A percentile compares a stretch with the other conserved stretches of the same genome.
Conservation (phyloP, 2,797 vertebrate species). For the Pseudochirops cupreus region DNA sequence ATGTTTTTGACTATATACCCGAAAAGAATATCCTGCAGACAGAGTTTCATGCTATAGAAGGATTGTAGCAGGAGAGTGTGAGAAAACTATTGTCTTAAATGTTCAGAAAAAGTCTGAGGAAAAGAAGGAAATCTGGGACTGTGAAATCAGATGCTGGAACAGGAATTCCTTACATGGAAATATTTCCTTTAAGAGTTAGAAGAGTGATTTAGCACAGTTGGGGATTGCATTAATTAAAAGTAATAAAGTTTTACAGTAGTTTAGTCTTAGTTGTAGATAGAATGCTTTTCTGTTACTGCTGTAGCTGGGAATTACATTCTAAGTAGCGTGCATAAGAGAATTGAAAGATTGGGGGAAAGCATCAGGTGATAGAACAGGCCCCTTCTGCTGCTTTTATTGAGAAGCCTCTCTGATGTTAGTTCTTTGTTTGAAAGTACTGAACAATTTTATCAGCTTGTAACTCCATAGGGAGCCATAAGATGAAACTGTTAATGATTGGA, state of each 20-base stretch:
- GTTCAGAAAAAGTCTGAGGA: neutral
- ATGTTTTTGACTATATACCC: neutral
- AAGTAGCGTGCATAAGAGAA: neutral
- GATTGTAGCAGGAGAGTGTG: neutral
- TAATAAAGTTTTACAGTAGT: neutral
- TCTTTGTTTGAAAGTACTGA: constrained; percentile 19
- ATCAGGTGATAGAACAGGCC: neutral
- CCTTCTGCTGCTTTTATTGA: accelerated
- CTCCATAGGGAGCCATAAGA: constrained; percentile 17
- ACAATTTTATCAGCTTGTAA: constrained; percentile 42
- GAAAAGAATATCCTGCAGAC: neutral
- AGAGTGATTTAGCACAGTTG: neutral
- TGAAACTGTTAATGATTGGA: constrained; percentile 48
- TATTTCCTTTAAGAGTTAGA: constrained; percentile 22
- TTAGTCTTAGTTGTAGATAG: neutral
- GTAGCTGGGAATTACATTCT: neutral
- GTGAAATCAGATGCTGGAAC: neutral
- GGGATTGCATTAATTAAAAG: neutral
- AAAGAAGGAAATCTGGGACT: neutral
- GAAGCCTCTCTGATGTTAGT: neutral
- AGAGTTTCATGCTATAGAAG: neutral
- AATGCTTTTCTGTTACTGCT: constrained; percentile 12
- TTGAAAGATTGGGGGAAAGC: neutral
- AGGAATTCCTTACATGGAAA: constrained; percentile 10
- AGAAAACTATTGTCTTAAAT: neutral